Evolutionary conservation across 2,888 invertebrate species (phyloP).

Genomic region (Erebia epiphron): DNA sequence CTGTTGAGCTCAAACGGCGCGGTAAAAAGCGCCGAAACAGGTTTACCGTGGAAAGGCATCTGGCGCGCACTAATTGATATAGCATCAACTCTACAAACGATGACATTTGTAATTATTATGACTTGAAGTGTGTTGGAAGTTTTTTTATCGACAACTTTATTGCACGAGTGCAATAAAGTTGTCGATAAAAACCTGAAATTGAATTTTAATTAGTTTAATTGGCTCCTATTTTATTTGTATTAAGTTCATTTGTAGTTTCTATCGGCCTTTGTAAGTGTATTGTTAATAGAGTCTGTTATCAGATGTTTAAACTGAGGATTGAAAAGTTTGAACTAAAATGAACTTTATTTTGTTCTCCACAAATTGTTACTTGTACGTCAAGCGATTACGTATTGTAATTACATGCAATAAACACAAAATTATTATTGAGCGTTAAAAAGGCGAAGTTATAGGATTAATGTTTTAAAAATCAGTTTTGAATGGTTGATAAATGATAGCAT

Average conservation of each 20-base stretch:
- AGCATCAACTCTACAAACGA: conserved; percentile 66
- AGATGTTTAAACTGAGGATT: background rate
- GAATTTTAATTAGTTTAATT: conserved; percentile 12
- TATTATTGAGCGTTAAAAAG: conserved; percentile 1
- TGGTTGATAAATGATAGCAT: conserved; percentile 69
- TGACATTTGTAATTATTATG: conserved; percentile 62
- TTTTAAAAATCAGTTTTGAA: conserved; percentile 56
- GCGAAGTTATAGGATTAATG: conserved; percentile 25
- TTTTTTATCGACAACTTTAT: conserved; percentile 4
- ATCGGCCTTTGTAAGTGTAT: background rate
- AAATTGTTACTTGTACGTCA: background rate
- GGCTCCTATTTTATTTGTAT: background rate
- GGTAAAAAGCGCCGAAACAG: conserved; percentile 72
- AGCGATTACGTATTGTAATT: background rate
- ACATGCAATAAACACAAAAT: background rate
- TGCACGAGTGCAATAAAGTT: background rate
- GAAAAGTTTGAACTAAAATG: background rate
- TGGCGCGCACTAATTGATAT: conserved; percentile 78
- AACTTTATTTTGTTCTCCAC: background rate
- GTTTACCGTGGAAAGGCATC: conserved; percentile 73
- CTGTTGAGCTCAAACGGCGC: conserved; percentile 42
- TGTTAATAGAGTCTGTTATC: background rate
- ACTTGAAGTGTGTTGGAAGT: conserved; percentile 41
- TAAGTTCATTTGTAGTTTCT: background rate
- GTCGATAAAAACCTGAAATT: background rate